These are phyloP conservation scores for Buphagus erythrorhynchus DNA, from an alignment of 2,797 vertebrate species.

Conservation along the genomic window DNA sequence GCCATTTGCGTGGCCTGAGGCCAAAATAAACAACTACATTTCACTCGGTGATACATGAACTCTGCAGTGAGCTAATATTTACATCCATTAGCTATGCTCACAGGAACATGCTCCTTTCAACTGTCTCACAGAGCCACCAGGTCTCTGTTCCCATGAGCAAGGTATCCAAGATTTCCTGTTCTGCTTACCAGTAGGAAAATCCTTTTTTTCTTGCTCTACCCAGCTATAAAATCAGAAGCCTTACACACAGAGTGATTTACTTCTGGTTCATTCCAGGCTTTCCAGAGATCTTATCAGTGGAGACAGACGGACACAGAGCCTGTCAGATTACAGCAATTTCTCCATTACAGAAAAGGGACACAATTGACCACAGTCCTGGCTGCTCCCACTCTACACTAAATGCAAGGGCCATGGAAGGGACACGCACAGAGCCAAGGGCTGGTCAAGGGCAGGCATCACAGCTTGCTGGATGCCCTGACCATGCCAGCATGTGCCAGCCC, in stretches of 20 bases:
- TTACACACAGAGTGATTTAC: neutral
- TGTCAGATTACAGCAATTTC: slow-evolving; percentile 21
- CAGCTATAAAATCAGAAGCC: neutral
- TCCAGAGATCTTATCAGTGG: neutral
- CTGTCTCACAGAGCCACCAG: neutral
- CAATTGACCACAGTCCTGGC: neutral
- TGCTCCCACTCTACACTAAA: neutral
- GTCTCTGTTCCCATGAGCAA: neutral
- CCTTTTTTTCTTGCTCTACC: neutral
- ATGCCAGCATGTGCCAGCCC: neutral
- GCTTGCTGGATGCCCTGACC: neutral
- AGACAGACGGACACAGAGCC: neutral
- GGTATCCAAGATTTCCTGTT: neutral
- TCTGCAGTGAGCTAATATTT: slow-evolving; percentile 19
- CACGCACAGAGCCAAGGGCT: neutral
- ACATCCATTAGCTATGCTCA: slow-evolving; percentile 19
- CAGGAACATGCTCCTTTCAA: neutral
- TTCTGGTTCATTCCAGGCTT: neutral
- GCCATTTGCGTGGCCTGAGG: neutral
- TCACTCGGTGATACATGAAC: neutral
- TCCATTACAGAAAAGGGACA: neutral
- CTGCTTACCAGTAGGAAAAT: neutral
- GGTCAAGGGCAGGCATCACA: neutral
- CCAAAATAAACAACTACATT: slow-evolving; percentile 46
- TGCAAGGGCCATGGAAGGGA: neutral